Evolutionary conservation across 2,113 vertebrate species (phyloP).

Genomic region (Bothrops jararaca): DNA sequence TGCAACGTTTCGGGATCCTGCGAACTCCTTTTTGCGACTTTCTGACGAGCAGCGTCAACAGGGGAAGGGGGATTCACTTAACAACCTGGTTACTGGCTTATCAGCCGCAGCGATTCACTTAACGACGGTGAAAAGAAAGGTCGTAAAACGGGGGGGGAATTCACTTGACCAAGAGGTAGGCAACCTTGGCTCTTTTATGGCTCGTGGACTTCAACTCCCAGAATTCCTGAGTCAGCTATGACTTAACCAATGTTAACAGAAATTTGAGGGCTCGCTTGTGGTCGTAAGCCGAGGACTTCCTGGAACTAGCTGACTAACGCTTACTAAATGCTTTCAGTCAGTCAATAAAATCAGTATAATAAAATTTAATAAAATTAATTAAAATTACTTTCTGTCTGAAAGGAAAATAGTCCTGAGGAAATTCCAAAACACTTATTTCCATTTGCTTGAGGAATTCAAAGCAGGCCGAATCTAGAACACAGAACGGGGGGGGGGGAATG

Average conservation of each 20-base stretch:
- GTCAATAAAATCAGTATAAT: neutral
- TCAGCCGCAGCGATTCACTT: neutral
- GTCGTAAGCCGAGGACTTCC: neutral
- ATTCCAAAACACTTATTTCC: neutral
- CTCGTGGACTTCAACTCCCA: too few species aligned
- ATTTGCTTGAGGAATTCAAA: neutral
- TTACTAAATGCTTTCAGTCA: neutral
- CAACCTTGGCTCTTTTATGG: too few species aligned
- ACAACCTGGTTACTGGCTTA: too few species aligned
- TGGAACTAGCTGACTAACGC: neutral
- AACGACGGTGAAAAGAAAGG: neutral
- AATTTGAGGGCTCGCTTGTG: neutral
- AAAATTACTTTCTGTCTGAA: neutral
- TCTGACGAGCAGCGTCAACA: too few species aligned
- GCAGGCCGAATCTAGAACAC: neutral
- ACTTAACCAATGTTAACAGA: neutral
- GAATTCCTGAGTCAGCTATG: too few species aligned
- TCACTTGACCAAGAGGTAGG: too few species aligned
- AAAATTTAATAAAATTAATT: too few species aligned
- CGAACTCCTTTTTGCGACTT: accelerated
- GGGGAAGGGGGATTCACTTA: too few species aligned
- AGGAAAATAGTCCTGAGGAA: neutral
- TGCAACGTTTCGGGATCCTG: accelerated
- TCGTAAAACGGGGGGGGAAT: neutral
- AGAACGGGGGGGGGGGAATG: neutral